These are phyloP conservation scores for Ommatoiulus sabulosus DNA, from an alignment of 2,888 invertebrate species.

Conservation along the genomic window DNA sequence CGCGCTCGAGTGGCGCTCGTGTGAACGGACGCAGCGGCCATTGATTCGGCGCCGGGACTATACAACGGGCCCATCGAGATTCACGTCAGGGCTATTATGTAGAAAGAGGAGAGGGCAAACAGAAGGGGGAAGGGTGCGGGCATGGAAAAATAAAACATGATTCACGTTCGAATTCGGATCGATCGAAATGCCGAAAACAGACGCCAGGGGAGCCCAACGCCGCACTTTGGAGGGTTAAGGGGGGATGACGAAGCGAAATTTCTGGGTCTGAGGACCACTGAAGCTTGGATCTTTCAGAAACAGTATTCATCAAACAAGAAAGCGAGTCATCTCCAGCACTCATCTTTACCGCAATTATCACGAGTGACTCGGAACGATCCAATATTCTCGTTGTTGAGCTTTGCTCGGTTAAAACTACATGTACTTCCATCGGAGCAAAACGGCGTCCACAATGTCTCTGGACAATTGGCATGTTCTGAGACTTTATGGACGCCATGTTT, in stretches of 20 bases:
- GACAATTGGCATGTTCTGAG: too few species aligned
- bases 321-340: too few species aligned
- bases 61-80: constrained; percentile 27
- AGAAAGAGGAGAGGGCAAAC: neutral
- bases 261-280: too few species aligned
- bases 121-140: neutral
- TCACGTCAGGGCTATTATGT: neutral
- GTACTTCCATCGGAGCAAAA: too few species aligned
- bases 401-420: too few species aligned
- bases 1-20: constrained; percentile 10
- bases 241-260: neutral
- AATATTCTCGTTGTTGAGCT: too few species aligned
- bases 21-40: constrained; percentile 40
- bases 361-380: too few species aligned
- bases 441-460: too few species aligned
- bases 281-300: neutral
- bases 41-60: constrained; percentile 21
- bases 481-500: too few species aligned
- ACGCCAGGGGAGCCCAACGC: constrained; percentile 13
- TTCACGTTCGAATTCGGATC: constrained; percentile 26
- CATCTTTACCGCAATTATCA: too few species aligned
- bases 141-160: neutral
- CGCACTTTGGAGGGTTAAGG: neutral
- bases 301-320: neutral
- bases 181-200: constrained; percentile 16